A percentile compares a stretch with the other conserved stretches of the same genome.
phyloP scores from a whole-genome alignment of 2,113 vertebrate genomes.

The Pterocles burchelli region DNA sequence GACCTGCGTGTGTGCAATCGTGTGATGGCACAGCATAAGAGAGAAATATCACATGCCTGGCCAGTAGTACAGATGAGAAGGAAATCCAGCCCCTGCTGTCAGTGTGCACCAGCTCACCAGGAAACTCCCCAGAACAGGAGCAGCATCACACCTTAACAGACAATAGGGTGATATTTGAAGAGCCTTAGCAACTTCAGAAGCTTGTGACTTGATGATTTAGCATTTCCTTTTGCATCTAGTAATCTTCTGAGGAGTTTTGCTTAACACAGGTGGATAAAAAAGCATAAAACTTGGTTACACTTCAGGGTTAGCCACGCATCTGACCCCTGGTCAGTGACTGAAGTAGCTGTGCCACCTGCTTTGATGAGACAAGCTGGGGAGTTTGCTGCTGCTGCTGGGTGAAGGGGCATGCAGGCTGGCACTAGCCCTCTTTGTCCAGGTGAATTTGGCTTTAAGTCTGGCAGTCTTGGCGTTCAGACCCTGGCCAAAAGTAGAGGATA shows the following conservation, averaged over 20 bases:
- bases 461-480: neutral
- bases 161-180: neutral
- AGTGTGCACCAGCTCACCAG: neutral
- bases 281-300: neutral
- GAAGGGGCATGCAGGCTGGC: neutral
- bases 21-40: neutral
- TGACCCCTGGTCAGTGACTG: neutral
- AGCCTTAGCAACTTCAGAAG: neutral
- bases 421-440: neutral
- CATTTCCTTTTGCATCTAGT: neutral
- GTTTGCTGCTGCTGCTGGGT: neutral
- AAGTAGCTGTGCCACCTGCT: neutral
- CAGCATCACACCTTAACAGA: neutral
- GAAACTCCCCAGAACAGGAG: neutral
- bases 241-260: neutral
- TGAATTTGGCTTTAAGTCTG: neutral
- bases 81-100: neutral
- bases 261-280: neutral
- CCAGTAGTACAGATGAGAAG: neutral
- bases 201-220: neutral
- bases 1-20: fast-evolving
- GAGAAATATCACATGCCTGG: neutral
- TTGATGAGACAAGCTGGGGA: neutral
- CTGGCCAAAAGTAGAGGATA: neutral
- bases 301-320: fast-evolving